These are phyloP conservation scores for Acropternis orthonyx DNA, from an alignment of 2,797 vertebrate species.

Conservation along the genomic window DNA sequence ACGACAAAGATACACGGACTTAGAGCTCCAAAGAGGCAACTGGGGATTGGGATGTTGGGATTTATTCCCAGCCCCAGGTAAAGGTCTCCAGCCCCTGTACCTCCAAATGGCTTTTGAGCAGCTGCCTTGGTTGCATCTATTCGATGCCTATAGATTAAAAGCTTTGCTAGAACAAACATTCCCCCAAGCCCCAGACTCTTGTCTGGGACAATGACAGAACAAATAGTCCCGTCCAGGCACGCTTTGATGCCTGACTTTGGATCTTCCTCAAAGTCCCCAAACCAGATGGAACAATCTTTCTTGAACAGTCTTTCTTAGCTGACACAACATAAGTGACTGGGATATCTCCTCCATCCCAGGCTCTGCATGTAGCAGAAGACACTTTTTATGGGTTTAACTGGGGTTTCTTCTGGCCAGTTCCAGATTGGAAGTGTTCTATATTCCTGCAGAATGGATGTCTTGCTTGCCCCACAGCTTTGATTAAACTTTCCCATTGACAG, in stretches of 20 bases:
- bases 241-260: background rate
- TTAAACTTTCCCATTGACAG: background rate
- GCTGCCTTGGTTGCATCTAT: background rate
- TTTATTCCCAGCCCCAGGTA: background rate
- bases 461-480: background rate
- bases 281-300: background rate
- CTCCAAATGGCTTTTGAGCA: background rate
- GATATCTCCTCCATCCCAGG: background rate
- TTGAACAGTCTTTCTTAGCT: background rate
- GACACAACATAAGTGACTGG: background rate
- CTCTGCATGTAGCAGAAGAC: background rate
- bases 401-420: background rate
- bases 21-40: background rate
- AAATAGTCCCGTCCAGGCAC: background rate
- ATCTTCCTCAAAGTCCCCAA: background rate
- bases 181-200: background rate
- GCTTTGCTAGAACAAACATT: background rate
- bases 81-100: background rate
- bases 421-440: background rate
- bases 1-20: background rate
- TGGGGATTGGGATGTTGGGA: background rate
- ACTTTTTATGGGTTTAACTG: background rate
- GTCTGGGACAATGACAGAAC: conserved; percentile 24
- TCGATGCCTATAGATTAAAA: background rate
- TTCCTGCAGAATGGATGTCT: background rate